Evolutionary conservation across 1,140 invertebrate species (phyloP).

Genomic region (Panagrolaimus sp.): DNA sequence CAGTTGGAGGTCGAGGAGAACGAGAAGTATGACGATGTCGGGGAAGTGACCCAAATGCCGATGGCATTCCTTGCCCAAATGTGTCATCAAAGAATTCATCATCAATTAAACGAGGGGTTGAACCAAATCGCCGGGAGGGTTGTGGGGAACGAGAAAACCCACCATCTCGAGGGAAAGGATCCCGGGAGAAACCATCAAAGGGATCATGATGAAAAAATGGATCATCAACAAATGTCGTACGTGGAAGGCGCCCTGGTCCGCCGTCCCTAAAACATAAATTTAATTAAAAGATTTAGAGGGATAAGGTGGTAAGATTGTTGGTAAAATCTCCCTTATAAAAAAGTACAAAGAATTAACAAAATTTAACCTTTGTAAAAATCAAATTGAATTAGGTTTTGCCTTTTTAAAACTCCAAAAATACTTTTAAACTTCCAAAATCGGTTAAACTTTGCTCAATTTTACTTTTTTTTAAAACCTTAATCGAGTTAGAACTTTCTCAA

Average conservation of each 20-base stretch:
- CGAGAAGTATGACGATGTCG: conserved; percentile 14
- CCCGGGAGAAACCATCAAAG: background rate
- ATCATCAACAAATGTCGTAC: conserved; percentile 16
- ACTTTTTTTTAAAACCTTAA: too few relatives aligned
- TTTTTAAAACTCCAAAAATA: too few relatives aligned
- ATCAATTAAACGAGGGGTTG: conserved; percentile 18
- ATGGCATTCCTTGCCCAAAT: conserved; percentile 1
- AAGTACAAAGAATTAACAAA: too few relatives aligned
- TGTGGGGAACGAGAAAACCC: background rate
- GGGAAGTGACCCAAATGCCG: conserved; percentile 17
- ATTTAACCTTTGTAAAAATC: too few relatives aligned
- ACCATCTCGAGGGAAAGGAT: background rate
- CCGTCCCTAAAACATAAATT: conserved; percentile 19
- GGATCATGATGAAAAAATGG: conserved; percentile 23
- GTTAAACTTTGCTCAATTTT: too few relatives aligned
- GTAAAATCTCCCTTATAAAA: too few relatives aligned
- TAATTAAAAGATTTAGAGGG: too few relatives aligned
- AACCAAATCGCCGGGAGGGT: conserved; percentile 23
- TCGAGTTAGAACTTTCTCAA: too few relatives aligned
- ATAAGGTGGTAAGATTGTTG: too few relatives aligned
- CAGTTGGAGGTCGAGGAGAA: conserved; percentile 15
- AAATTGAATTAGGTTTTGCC: too few relatives aligned
- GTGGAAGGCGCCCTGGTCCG: conserved; percentile 8
- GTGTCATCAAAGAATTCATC: conserved; percentile 14
- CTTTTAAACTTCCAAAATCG: too few relatives aligned